Conservation (phyloP, 1,140 invertebrate genomes). For the Cephus cinctus region DNA sequence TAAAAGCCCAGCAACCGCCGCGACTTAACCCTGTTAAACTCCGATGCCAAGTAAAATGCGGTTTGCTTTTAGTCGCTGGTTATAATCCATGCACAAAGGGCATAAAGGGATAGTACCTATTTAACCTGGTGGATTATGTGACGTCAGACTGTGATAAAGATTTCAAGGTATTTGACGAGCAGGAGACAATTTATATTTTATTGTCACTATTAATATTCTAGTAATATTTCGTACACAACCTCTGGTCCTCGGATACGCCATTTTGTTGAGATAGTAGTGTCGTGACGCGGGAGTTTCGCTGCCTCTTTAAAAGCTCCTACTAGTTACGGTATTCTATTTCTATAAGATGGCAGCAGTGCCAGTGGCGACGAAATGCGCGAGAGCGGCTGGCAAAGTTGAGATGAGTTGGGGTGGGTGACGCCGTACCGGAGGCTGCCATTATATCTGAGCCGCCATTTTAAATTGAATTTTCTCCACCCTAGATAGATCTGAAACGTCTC, state of each 20-base stretch:
- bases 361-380: slow-evolving; percentile 20
- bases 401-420: slow-evolving; percentile 40
- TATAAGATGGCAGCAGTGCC: slow-evolving; percentile 27
- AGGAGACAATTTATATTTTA: too few species aligned
- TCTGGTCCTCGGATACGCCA: too few species aligned
- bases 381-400: slow-evolving; percentile 42
- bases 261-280: too few species aligned
- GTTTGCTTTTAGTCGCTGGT: slow-evolving; percentile 52
- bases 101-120: too few species aligned
- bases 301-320: slow-evolving; percentile 1
- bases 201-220: too few species aligned
- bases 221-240: too few species aligned
- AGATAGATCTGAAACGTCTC: slow-evolving; percentile 55
- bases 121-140: too few species aligned
- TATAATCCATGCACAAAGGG: slow-evolving; percentile 55
- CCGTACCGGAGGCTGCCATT: slow-evolving; percentile 55
- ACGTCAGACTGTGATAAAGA: too few species aligned
- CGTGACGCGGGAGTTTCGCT: too few species aligned
- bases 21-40: slow-evolving; percentile 56
- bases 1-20: slow-evolving; percentile 54
- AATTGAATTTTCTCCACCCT: slow-evolving; percentile 57
- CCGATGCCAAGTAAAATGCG: slow-evolving; percentile 55
- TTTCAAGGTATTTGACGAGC: too few species aligned
- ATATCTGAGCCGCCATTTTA: slow-evolving; percentile 58
- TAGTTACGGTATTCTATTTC: slow-evolving; percentile 28